Conservation (phyloP, 92 coral and sea anemone species). For the Anthopleura xanthogrammica region DNA sequence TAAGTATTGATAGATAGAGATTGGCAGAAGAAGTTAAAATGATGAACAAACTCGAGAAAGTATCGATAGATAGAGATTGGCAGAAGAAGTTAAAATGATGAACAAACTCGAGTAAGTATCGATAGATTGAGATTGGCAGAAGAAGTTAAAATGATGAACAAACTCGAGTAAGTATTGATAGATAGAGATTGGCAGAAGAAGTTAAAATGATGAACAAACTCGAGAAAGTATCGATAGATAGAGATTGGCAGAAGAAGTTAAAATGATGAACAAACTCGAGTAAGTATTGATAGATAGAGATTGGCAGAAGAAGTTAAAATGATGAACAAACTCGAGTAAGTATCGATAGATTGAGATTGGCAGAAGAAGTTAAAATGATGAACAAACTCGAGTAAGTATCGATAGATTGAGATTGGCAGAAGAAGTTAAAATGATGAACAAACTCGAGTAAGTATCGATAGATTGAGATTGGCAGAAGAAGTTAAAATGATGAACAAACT, state of each 20-base stretch:
- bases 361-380: background rate
- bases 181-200: no score
- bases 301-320: background rate
- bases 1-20: background rate
- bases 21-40: background rate
- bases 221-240: background rate
- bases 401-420: no score
- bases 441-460: background rate
- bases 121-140: no score
- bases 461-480: no score
- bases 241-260: background rate
- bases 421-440: background rate
- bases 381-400: background rate
- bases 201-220: background rate
- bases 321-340: background rate
- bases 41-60: background rate
- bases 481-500: background rate
- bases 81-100: background rate
- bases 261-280: background rate
- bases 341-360: no score
- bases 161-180: background rate
- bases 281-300: background rate
- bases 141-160: background rate
- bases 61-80: no score
- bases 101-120: background rate